These are phyloP conservation scores for Copsychus sechellarum DNA, from an alignment of 2,113 vertebrate genomes.

Conservation along the genomic window DNA sequence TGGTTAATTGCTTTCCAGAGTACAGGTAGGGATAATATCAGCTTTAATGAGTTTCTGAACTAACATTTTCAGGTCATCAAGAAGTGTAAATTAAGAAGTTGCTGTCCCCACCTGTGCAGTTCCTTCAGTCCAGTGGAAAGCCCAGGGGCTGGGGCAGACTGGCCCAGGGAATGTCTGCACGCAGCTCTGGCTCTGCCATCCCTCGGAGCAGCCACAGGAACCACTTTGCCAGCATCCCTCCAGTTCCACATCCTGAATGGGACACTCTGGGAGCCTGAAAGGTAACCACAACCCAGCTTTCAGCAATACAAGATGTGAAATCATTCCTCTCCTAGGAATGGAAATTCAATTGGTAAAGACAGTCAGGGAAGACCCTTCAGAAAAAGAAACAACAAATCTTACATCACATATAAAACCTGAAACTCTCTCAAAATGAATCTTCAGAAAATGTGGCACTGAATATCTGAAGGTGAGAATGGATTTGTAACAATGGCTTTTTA, in stretches of 20 bases:
- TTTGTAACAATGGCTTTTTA: background rate
- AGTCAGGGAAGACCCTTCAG: background rate
- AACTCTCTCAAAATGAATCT: background rate
- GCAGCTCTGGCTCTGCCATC: background rate
- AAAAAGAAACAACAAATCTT: background rate
- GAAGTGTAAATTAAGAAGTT: background rate
- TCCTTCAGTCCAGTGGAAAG: background rate
- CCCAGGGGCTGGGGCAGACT: background rate
- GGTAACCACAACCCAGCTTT: background rate
- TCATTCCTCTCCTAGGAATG: background rate
- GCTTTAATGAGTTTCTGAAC: background rate
- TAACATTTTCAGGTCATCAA: background rate
- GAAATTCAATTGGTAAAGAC: background rate
- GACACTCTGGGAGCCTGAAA: background rate
- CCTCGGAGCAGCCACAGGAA: background rate
- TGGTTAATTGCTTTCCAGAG: background rate
- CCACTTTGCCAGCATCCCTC: background rate
- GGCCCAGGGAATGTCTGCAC: background rate
- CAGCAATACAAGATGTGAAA: background rate
- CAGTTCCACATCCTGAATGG: background rate
- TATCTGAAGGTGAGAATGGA: background rate
- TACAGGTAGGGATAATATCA: background rate
- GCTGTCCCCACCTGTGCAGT: background rate
- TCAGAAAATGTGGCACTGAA: background rate
- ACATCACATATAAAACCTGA: background rate